phyloP scores from a whole-genome alignment of 2,797 vertebrate species.

The Stomatorhinus walkeri region DNA sequence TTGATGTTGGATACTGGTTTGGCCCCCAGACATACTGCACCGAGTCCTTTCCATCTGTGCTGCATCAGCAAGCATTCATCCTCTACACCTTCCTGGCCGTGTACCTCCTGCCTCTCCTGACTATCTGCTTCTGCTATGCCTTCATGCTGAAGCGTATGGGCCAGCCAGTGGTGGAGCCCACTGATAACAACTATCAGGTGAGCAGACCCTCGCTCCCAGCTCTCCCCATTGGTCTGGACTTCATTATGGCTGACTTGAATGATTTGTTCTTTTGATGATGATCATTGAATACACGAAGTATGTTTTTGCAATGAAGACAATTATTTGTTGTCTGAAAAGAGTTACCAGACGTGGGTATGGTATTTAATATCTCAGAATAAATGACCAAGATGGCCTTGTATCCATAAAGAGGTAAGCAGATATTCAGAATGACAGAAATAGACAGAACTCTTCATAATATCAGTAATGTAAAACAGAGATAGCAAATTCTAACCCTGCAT shows the following conservation, averaged over 20 bases:
- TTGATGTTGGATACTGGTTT: slow-evolving; percentile 55
- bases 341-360: background rate
- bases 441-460: background rate
- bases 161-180: slow-evolving; percentile 48
- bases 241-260: background rate
- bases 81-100: slow-evolving; percentile 59
- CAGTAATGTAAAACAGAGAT: background rate
- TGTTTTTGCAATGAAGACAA: background rate
- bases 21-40: slow-evolving; percentile 57
- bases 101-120: slow-evolving; percentile 56
- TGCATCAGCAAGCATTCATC: slow-evolving; percentile 53
- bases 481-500: background rate
- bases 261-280: background rate
- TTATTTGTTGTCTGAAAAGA: background rate
- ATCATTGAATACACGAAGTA: background rate
- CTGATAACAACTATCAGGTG: slow-evolving; percentile 52
- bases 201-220: background rate
- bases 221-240: background rate
- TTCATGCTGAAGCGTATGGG: slow-evolving; percentile 60
- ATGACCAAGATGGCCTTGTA: background rate
- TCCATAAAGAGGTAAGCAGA: background rate
- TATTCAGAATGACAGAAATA: background rate
- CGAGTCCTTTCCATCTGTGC: slow-evolving; percentile 51
- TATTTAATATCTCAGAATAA: background rate
- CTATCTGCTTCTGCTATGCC: slow-evolving; percentile 53